Conservation (phyloP, 2,797 vertebrate species). For the Trichosurus vulpecula region DNA sequence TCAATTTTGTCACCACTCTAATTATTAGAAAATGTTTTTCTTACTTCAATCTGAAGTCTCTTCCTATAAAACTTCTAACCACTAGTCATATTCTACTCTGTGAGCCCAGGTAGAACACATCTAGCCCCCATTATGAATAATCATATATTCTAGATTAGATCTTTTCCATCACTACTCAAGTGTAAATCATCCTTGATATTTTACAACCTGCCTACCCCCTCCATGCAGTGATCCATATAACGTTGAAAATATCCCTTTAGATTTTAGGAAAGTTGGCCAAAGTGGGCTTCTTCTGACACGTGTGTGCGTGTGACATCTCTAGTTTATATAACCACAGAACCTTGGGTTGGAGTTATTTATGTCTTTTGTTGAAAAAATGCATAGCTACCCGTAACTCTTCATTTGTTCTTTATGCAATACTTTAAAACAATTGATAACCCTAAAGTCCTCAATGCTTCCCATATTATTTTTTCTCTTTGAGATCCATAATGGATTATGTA, state of each 20-base stretch:
- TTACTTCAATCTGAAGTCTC: neutral
- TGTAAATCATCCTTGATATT: neutral
- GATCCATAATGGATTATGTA: too few species aligned
- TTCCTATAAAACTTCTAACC: neutral
- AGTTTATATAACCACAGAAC: neutral
- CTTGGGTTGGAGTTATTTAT: neutral
- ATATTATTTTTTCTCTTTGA: too few species aligned
- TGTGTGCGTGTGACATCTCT: neutral
- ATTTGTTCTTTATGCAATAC: neutral
- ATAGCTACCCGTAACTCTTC: neutral
- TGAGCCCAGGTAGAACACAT: neutral
- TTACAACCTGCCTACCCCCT: neutral
- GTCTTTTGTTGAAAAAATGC: neutral
- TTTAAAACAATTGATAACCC: neutral
- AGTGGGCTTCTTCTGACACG: neutral
- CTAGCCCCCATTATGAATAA: neutral
- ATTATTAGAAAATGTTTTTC: neutral
- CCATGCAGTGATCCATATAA: neutral
- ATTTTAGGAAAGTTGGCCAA: neutral
- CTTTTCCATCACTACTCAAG: neutral
- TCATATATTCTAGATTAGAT: neutral
- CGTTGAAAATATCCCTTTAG: neutral
- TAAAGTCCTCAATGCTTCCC: neutral
- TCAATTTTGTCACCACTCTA: neutral
- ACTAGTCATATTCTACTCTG: neutral